Evolutionary conservation across 2,888 invertebrate genomes (phyloP).

Genomic region (Thecocarcelia acutangulata): DNA sequence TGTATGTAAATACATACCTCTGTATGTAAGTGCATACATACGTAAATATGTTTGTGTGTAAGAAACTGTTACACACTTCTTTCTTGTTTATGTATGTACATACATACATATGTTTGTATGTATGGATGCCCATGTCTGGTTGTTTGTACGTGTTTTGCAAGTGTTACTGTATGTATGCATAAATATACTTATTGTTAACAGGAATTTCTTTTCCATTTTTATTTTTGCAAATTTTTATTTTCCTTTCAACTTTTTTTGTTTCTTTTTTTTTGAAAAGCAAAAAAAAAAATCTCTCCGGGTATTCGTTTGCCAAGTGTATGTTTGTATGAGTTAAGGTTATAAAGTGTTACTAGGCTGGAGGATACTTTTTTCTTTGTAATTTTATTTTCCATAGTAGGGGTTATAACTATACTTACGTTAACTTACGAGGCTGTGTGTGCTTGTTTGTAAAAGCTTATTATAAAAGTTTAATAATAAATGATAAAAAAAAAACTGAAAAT

Average conservation of each 20-base stretch:
- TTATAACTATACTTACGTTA: slow-evolving; percentile 21
- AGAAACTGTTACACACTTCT: slow-evolving; percentile 12
- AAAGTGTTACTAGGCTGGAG: slow-evolving; percentile 68
- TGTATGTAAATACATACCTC: slow-evolving; percentile 36
- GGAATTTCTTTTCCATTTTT: slow-evolving; percentile 35
- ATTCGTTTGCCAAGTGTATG: not conserved
- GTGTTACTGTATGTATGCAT: slow-evolving; percentile 40
- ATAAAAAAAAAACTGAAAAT: slow-evolving; percentile 60
- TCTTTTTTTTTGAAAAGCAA: slow-evolving; percentile 6
- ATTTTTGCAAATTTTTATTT: slow-evolving; percentile 13
- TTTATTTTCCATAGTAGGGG: slow-evolving; percentile 41
- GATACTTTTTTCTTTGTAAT: slow-evolving; percentile 43
- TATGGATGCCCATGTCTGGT: not conserved
- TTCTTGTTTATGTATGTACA: not conserved
- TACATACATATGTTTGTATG: not conserved
- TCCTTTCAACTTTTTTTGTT: slow-evolving; percentile 46
- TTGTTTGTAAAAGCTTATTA: slow-evolving; percentile 67
- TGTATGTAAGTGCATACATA: not conserved
- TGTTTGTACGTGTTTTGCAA: slow-evolving; percentile 16
- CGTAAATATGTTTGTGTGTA: slow-evolving; percentile 42
- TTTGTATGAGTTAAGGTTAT: slow-evolving; percentile 61
- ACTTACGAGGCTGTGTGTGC: slow-evolving; percentile 8
- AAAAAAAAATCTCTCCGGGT: slow-evolving; percentile 18
- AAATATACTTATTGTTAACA: slow-evolving; percentile 46
- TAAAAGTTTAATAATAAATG: slow-evolving; percentile 69